Base-by-base conservation (phyloP, 1,140 invertebrate species). In the Phthorimaea operculella region DNA sequence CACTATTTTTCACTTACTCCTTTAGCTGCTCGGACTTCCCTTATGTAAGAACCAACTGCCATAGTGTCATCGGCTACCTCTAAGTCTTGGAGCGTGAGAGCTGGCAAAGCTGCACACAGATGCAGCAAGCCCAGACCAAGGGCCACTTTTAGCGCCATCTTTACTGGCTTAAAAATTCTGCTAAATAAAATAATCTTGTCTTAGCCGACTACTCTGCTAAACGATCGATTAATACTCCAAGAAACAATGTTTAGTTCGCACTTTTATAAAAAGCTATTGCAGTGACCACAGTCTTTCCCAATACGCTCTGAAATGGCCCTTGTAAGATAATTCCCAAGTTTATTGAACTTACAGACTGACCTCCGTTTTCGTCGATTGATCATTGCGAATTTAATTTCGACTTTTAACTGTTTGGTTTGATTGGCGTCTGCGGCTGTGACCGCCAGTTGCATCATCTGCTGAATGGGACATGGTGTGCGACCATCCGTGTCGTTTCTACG, bases 21-120 rank as follows among this genome's bases (percentile, higher is more conserved):
- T 28, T 28, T 28, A n/a, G 77, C 74, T 28, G 85, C 83, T 61
- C 85, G 72, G 0, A 77, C 76, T 75, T 83, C 79, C 33, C 83
- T 61, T 12, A 86, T 66, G 55, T 82, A 83, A 0, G 83, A 81
- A 16, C 83, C 85, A 0, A 86, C 71, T 7, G 80, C 75, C 47
- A 64, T 66, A 0, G 77, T 76, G 51, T 86, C 83, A 50, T 83
- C 79, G n/a, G 66, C 73, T 54, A 81, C 58, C 45, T 79, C 66
- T 55, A 83, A 57, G 33, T 83, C 80, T 48, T 73, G 64, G 0
- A 85, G 62, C 4, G 64, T 69, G 16, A 57, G 51, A 4, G 62
- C 59, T 7, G 70, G 63, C 12, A 71, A 21, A 0, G 64, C 59
- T 17, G 64, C 48, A 8, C 58, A 63, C 15, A 74, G 4, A 3